Evolutionary conservation across 2,797 vertebrate genomes (phyloP).

Genomic region (Podargus strigoides): DNA sequence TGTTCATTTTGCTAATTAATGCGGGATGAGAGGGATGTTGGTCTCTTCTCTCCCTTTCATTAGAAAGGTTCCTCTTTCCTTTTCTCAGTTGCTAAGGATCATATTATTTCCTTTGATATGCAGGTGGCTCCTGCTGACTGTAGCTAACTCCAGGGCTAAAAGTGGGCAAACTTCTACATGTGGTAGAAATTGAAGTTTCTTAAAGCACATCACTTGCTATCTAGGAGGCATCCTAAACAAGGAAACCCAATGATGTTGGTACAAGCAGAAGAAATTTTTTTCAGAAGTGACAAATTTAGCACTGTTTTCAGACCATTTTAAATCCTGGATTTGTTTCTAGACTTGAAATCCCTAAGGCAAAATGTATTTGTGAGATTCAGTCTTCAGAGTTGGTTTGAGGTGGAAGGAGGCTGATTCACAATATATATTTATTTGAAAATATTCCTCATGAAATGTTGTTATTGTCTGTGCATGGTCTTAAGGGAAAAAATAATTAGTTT

Average conservation of each 20-base stretch:
- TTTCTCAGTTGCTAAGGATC: neutral
- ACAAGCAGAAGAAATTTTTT: neutral
- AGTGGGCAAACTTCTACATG: neutral
- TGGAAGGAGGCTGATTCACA: neutral
- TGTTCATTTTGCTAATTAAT: neutral
- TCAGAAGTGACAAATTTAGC: neutral
- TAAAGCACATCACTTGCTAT: neutral
- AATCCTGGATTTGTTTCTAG: neutral
- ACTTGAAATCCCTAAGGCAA: neutral
- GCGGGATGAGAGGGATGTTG: neutral
- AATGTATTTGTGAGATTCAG: neutral
- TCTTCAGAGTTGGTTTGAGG: neutral
- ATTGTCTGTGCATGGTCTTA: neutral
- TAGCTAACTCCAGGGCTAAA: neutral
- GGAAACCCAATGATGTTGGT: neutral
- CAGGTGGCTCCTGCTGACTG: neutral
- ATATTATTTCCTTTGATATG: neutral
- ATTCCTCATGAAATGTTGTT: neutral
- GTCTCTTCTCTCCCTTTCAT: neutral
- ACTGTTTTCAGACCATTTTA: neutral
- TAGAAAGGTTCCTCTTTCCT: neutral
- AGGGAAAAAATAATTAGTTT: constrained; percentile 9
- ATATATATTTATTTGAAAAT: neutral
- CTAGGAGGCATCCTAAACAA: neutral
- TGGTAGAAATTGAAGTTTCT: neutral